phyloP scores from a whole-genome alignment of 2,113 vertebrate genomes.

The Ursus arctos region DNA sequence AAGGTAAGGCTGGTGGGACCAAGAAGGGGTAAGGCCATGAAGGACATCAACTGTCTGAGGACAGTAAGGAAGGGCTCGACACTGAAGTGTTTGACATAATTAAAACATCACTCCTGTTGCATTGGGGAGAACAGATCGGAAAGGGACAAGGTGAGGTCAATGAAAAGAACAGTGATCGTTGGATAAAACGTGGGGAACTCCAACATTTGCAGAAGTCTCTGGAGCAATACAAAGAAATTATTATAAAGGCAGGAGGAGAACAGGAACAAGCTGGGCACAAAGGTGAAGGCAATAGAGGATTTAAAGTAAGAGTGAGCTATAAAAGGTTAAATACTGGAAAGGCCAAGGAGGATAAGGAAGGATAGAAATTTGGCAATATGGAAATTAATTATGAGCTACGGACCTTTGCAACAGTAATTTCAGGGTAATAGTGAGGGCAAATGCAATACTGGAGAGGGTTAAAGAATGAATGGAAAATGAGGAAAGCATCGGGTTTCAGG shows the following conservation, averaged over 20 bases:
- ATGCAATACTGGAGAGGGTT: background rate
- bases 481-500: background rate
- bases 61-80: background rate
- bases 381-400: background rate
- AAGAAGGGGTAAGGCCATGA: background rate
- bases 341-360: background rate
- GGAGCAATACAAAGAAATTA: background rate
- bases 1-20: background rate
- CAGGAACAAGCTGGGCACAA: background rate
- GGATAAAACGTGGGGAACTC: background rate
- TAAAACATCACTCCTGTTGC: background rate
- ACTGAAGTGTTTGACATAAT: background rate
- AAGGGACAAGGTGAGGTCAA: background rate
- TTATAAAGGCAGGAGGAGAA: background rate
- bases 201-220: background rate
- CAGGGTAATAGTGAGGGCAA: background rate
- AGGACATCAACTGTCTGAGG: background rate
- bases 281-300: background rate
- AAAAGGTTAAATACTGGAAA: constrained; percentile 3
- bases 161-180: background rate
- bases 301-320: background rate
- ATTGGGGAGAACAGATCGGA: background rate
- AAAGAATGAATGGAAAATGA: constrained; percentile 36
- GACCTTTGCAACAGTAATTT: background rate
- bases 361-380: background rate